Base-by-base conservation (phyloP, 2,888 invertebrate species). In the Dione juno region DNA sequence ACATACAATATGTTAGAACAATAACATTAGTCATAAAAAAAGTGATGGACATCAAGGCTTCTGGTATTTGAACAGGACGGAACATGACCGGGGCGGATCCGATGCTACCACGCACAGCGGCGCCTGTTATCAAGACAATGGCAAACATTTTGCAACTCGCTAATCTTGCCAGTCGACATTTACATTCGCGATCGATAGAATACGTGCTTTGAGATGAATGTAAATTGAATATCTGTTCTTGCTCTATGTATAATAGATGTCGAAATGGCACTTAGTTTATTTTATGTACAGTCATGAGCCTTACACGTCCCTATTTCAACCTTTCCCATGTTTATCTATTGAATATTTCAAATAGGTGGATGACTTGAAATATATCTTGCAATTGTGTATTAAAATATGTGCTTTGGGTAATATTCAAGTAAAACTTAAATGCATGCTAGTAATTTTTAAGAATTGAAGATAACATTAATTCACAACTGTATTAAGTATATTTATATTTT, bases 1-100 rank as follows among this genome's bases (percentile, higher is more conserved):
- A 74, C 77, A 69, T 73, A 61, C 69, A 65, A 66, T 61, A 66
- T 67, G 54, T 67, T 73, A 67, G 77, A 78, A 77, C 77, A 77
- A 67, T 72, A 77, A 79, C 80, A 81, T 83, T 83, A 77, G 82
- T 84, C 81, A 83, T 84, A 79, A 78, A 75, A 78, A 52, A 71
- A 75, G 74, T 85, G 85, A 86, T 80, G 81, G 88, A 88, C 88
- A 74, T 88, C 86, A 90, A 89, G 90, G 90, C 80, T 81, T 70
- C 78, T 77, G 74, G 74, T 76, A 66, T 69, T 63, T 73, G 72
- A 73, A 72, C 71, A 65, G 74, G 73, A 75, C 74, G 71, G 68
- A 67, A 77, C 79, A 80, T 41, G 74, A 72, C 64, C 73, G 75
- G 80, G 84, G 84, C 83, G 84, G 81, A 77, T 72, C 78, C 66